Evolutionary conservation across 2,113 vertebrate genomes (phyloP).

Genomic region (Microtus richardsoni): DNA sequence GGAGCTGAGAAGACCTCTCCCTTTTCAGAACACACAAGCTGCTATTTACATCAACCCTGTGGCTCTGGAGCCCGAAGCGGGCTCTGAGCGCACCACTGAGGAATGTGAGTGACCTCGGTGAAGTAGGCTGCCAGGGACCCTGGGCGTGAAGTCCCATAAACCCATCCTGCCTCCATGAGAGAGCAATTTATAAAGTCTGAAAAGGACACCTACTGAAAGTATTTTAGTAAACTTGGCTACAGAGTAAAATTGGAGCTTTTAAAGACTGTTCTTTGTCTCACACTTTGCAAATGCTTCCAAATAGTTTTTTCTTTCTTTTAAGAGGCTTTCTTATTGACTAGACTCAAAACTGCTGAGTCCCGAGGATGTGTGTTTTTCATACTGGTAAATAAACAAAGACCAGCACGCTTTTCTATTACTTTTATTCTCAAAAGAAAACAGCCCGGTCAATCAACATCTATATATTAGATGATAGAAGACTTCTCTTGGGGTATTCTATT

Average conservation of each 20-base stretch:
- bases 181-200: constrained; percentile 4
- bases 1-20: neutral
- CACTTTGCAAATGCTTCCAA: constrained; percentile 56
- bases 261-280: constrained; percentile 52
- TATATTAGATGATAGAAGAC: constrained; percentile 46
- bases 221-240: constrained; percentile 31
- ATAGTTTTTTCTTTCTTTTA: neutral
- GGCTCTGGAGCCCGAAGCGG: neutral
- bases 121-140: neutral
- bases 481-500: constrained; percentile 67
- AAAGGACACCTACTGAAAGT: constrained; percentile 1
- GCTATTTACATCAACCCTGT: neutral
- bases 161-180: neutral
- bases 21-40: neutral
- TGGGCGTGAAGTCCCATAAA: neutral
- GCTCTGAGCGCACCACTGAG: neutral
- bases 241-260: constrained; percentile 27
- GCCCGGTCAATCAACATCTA: constrained; percentile 53
- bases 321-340: constrained; percentile 1
- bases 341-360: constrained; percentile 17
- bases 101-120: neutral
- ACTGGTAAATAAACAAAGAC: constrained; percentile 54
- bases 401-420: constrained; percentile 29
- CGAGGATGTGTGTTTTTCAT: constrained; percentile 41
- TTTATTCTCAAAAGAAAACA: constrained; percentile 72